These are phyloP conservation scores for Phallusia fumigata DNA, from an alignment of 23 tunicate genomes.

Conservation along the genomic window DNA sequence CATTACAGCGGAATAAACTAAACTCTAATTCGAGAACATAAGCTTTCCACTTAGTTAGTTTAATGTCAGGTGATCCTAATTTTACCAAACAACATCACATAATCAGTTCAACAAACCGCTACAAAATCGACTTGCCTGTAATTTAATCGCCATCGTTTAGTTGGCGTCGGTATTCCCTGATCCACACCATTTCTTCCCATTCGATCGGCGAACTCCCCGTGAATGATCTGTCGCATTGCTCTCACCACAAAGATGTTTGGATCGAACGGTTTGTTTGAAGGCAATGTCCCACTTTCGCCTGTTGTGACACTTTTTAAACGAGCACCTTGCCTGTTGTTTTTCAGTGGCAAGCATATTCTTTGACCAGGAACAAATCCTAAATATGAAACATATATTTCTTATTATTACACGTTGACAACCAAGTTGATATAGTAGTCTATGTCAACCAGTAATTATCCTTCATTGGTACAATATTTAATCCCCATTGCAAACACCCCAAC, in stretches of 20 bases:
- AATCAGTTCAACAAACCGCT: too few species aligned
- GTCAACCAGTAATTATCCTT: too few species aligned
- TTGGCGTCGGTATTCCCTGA: constrained; percentile 17
- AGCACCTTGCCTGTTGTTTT: background rate
- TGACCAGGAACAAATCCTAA: constrained; percentile 1
- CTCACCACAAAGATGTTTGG: constrained; percentile 49
- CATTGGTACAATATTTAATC: too few species aligned
- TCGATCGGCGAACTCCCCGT: constrained; percentile 34
- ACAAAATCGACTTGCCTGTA: constrained; percentile 30
- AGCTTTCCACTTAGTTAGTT: too few species aligned
- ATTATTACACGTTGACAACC: too few species aligned
- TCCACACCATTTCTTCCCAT: background rate
- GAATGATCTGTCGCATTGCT: constrained; percentile 34
- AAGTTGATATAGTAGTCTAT: too few species aligned
- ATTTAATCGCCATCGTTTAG: constrained; percentile 21
- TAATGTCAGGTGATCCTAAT: too few species aligned
- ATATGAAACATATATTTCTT: too few species aligned
- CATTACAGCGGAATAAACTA: too few species aligned
- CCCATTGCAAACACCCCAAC: too few species aligned
- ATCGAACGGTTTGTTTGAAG: background rate
- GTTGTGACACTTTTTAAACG: background rate
- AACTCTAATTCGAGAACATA: too few species aligned
- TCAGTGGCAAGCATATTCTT: background rate
- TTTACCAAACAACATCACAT: too few species aligned
- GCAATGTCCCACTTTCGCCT: background rate